Evolutionary conservation across 2,888 invertebrate genomes (phyloP).

Genomic region (Ethmia dodecea): DNA sequence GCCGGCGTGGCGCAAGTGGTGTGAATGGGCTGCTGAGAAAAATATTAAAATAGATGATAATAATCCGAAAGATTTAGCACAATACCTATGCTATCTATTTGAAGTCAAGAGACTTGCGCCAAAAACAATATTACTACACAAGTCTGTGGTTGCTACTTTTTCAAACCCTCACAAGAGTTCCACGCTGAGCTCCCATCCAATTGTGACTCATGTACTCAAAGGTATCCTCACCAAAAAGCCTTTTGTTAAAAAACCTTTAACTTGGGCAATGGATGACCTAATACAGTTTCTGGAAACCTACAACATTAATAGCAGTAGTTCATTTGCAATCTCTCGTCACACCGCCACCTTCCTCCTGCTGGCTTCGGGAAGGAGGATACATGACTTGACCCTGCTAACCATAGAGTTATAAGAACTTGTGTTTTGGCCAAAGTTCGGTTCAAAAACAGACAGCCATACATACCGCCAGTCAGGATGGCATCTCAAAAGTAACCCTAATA

Average conservation of each 20-base stretch:
- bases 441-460: too few species aligned
- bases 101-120: conserved; percentile 9
- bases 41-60: conserved; percentile 5
- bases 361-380: conserved; percentile 19
- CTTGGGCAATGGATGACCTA: conserved; percentile 9
- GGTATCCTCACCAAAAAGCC: too few species aligned
- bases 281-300: conserved; percentile 2
- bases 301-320: conserved; percentile 1
- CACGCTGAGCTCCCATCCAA: neutral
- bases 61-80: conserved; percentile 4
- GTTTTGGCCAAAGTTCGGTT: too few species aligned
- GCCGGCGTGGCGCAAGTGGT: conserved; percentile 12
- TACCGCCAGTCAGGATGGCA: too few species aligned
- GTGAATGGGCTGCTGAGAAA: conserved; percentile 8
- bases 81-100: conserved; percentile 8
- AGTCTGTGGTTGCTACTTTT: conserved; percentile 4
- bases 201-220: conserved; percentile 9
- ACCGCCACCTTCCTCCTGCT: conserved; percentile 14
- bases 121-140: conserved; percentile 11
- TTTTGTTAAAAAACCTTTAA: too few species aligned
- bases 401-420: conserved; percentile 3
- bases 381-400: conserved; percentile 21
- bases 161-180: neutral
- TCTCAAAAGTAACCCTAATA: too few species aligned
- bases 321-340: conserved; percentile 17